phyloP scores from a whole-genome alignment of 1,140 invertebrate genomes.

The Muscidifurax raptorellus region DNA sequence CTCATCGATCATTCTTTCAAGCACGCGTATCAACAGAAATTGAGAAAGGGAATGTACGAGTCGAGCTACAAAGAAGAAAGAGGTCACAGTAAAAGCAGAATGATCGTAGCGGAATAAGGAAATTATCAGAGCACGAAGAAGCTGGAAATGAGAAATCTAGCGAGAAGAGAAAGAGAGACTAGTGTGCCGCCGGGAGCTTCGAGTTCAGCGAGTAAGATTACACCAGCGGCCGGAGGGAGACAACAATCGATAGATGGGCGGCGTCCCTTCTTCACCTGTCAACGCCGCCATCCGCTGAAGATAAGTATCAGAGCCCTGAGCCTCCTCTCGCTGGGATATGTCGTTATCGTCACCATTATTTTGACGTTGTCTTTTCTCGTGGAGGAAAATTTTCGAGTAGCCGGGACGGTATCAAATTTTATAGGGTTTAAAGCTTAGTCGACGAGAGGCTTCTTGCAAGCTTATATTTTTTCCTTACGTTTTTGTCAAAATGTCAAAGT shows the following conservation, averaged over 20 bases:
- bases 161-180: slow-evolving; percentile 29
- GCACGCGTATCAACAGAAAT: slow-evolving; percentile 17
- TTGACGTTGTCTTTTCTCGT: not conserved
- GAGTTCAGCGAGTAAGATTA: slow-evolving; percentile 51
- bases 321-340: not conserved
- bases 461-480: too few relatives aligned
- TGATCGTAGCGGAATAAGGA: slow-evolving; percentile 16
- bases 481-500: too few relatives aligned
- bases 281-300: slow-evolving; percentile 58
- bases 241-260: slow-evolving; percentile 69
- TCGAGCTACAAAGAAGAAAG: not conserved
- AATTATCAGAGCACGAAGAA: slow-evolving; percentile 31
- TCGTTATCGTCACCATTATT: slow-evolving; percentile 7
- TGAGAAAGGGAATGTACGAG: not conserved
- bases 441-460: not conserved
- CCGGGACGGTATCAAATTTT: not conserved
- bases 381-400: not conserved
- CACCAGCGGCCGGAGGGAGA: slow-evolving; percentile 52
- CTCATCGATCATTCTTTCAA: slow-evolving; percentile 24
- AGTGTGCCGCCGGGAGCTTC: not conserved
- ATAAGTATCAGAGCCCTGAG: slow-evolving; percentile 57
- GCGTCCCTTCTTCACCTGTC: slow-evolving; percentile 66
- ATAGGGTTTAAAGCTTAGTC: not conserved
- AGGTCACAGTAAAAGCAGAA: not conserved
- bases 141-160: not conserved